phyloP scores from a whole-genome alignment of 2,113 vertebrate genomes.

The Ovis canadensis region DNA sequence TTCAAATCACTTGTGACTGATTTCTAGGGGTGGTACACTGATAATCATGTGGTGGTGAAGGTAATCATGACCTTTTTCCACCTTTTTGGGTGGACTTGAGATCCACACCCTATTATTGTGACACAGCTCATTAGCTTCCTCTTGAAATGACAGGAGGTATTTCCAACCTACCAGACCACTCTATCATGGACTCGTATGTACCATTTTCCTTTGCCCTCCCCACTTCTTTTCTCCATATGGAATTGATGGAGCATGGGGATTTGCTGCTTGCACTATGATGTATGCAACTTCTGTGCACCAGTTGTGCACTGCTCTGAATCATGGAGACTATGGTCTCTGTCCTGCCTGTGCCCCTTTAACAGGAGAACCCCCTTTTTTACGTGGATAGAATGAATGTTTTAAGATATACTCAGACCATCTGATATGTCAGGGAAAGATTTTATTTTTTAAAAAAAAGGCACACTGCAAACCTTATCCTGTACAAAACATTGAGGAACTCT shows the following conservation, averaged over 20 bases:
- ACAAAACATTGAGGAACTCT: not conserved
- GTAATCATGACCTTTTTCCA: not conserved
- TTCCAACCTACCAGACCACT: not conserved
- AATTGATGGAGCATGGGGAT: conserved; percentile 54
- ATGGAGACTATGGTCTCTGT: conserved; percentile 34
- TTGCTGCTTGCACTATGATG: conserved; percentile 57
- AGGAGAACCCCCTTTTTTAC: not conserved
- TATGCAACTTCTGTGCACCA: conserved; percentile 34
- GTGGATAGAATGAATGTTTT: conserved; percentile 39
- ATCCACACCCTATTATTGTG: not conserved
- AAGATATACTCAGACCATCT: conserved; percentile 35
- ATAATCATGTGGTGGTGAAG: not conserved
- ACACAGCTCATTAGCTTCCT: conserved; percentile 20
- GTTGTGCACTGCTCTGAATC: not conserved
- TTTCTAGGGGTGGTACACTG: conserved; percentile 15
- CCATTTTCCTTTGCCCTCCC: conserved; percentile 63
- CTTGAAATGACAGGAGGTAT: conserved; percentile 4
- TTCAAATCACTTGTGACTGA: not conserved
- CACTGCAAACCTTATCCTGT: conserved; percentile 9
- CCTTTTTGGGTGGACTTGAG: conserved; percentile 50
- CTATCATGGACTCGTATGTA: not conserved
- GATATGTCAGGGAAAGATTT: conserved; percentile 48
- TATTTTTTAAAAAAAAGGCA: not conserved
- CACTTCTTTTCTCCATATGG: conserved; percentile 54
- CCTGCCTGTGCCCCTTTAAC: not conserved